Evolutionary conservation across 2,113 vertebrate species (phyloP), one percentile per base, ranked within the genome.

Genomic region (Anarrhichthys ocellatus): DNA sequence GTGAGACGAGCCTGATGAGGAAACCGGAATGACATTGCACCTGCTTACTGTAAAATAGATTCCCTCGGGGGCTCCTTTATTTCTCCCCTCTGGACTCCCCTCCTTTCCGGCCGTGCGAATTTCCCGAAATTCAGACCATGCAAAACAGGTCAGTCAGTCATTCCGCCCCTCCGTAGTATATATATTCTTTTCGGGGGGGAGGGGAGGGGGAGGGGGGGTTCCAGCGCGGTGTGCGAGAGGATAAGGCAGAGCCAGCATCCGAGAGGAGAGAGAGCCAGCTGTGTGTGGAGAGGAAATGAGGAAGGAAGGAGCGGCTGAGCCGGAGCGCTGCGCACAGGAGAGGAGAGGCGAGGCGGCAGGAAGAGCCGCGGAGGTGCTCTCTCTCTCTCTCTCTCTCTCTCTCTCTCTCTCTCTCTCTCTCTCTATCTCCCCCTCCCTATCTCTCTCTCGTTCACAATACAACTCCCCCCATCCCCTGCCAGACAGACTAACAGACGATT

Each of bases 31-130:
- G 92, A 90, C 90, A 93, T 92, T 92, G 87, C 91, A 86, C 85
- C 83, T 87, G 81, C 93, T 94, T 94, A 94, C 93, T 93, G 93
- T 94, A 87, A 89, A 91, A 91, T 90, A 66, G 89, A 89, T 84
- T 93, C 91, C 90, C 82, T 83, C 91, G 84, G 82, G 81, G 87
- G 73, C 87, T 91, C 87, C 73, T 32, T 88, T 81, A 32, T 61
- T 9, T 34, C 29, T 73, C 78, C 75, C 87, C 73, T 83, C 89
- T 89, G 42, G 78, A 86, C 91, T 93, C 90, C 83, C 89, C 92
- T 91, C 89, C 87, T 82, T 87, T 88, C 90, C 83, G 88, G 92
- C 29, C 76, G 87, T 82, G 92, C 77, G 75, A 88, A 81, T 80
- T 66, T 52, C 88, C 87, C 86, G 65, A 84, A 80, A 90, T 85